Base-by-base conservation (phyloP, 2,797 vertebrate genomes). In the Sparus aurata region DNA sequence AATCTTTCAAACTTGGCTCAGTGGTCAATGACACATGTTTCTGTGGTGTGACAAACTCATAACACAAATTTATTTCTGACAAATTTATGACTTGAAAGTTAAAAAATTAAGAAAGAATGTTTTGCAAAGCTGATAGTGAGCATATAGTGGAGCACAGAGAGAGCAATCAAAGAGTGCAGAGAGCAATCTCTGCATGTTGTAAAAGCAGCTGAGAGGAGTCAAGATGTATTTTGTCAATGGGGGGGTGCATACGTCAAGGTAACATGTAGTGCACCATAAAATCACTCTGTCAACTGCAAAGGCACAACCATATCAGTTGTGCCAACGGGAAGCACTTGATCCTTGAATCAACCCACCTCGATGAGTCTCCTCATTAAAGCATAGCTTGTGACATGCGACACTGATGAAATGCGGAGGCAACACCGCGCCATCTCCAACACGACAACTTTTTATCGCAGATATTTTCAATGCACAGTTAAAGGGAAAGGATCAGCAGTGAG, bases 391-490 rank as follows among this genome's bases (percentile, higher is more conserved):
- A 63, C 76, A 66, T 47, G 34, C 45, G 7, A 34, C 50, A 62
- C 54, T 53, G 16, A 79, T 72, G 38, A 76, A 83, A 77, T 43
- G 17, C 11, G 53, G 7, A 30, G 22, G 69, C 65, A 80, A 62
- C 45, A 63, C 30, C 18, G 25, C 62, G 46, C 43, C 55, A 64
- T 27, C 58, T 47, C 38, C 53, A 1, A 47, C 45, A 27, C 43
- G 68, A 59, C 61, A 58, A 54, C 41, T 62, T 67, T 3, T 22
- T 22, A 62, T 43, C 2, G 20, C 41, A 50, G 23, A 74, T 9
- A 49, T n/a, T 55, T 60, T 54, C 25, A 54, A 46, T 38, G 20
- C 2, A 34, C 22, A 59, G 60, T 41, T 25, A 53, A 43, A 38
- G 16, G 10, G 22, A 75, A 41, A 50, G n/a, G 57, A 73, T 73